phyloP scores from a whole-genome alignment of 2,888 invertebrate genomes.

The Epinotia demarniana region DNA sequence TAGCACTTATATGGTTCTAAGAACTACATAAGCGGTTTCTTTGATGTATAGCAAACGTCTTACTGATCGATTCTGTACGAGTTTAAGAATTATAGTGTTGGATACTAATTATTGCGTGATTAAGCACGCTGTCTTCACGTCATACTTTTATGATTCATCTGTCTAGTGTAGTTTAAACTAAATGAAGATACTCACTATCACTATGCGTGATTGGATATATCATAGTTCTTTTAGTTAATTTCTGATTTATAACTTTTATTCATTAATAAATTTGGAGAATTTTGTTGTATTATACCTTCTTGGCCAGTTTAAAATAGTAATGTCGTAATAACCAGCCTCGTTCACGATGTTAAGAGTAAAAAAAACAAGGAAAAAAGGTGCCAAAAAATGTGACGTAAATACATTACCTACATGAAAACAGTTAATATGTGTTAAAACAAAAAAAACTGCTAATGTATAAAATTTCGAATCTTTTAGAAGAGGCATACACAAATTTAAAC shows the following conservation, averaged over 20 bases:
- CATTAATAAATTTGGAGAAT: neutral
- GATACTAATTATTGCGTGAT: conserved; percentile 10
- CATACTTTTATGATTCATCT: neutral
- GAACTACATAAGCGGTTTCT: neutral
- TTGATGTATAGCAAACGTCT: conserved; percentile 29
- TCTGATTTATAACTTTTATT: neutral
- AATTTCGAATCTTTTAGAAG: too few species aligned
- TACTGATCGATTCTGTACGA: conserved; percentile 24
- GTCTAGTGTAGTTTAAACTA: neutral
- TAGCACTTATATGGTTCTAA: neutral
- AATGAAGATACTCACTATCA: neutral
- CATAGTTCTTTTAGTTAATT: neutral
- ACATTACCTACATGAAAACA: too few species aligned
- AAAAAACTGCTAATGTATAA: too few species aligned
- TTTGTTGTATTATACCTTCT: neutral
- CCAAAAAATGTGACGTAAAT: too few species aligned
- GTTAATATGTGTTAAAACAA: too few species aligned
- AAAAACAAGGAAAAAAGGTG: too few species aligned
- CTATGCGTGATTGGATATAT: neutral
- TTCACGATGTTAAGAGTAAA: too few species aligned
- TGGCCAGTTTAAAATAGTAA: too few species aligned
- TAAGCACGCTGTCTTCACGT: neutral
- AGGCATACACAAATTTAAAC: too few species aligned
- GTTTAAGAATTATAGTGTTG: conserved; percentile 11
- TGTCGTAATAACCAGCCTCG: too few species aligned